These are phyloP conservation scores for Tromatobia lineatoria DNA, from an alignment of 2,888 invertebrate species.

Conservation along the genomic window DNA sequence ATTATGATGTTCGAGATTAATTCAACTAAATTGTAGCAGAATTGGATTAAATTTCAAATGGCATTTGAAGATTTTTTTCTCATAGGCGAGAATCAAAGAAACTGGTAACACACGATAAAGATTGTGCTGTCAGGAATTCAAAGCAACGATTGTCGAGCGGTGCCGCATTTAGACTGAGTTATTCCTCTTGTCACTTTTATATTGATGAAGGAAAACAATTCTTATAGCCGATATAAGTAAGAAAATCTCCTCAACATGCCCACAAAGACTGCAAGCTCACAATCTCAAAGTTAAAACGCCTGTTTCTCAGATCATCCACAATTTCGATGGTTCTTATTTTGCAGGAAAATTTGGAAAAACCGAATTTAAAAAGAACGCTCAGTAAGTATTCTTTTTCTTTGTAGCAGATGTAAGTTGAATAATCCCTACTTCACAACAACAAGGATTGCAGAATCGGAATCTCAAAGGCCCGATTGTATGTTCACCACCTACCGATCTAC, in stretches of 20 bases:
- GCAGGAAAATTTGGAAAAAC: neutral
- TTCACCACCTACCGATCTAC: neutral
- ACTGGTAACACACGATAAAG: neutral
- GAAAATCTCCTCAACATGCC: neutral
- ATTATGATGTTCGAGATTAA: neutral
- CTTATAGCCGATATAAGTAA: no score
- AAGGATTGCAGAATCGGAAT: constrained; percentile 1
- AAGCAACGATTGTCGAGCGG: neutral
- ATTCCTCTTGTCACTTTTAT: neutral
- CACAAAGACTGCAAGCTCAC: neutral
- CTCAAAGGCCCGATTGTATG: neutral
- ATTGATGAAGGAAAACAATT: neutral
- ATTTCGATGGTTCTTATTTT: no score
- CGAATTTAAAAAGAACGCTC: no score
- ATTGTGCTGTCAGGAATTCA: neutral
- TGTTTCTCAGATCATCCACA: no score
- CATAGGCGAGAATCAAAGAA: neutral
- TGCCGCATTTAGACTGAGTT: neutral
- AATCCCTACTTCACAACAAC: neutral
- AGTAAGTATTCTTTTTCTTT: neutral
- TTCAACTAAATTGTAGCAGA: neutral
- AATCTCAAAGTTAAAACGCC: no score
- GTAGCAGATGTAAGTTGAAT: neutral
- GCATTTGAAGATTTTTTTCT: neutral
- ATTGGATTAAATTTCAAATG: neutral